Percentiles rank a stretch among this genome's conserved stretches.
Conservation (phyloP, 1,140 invertebrate genomes). For the Aphidius ervi region DNA sequence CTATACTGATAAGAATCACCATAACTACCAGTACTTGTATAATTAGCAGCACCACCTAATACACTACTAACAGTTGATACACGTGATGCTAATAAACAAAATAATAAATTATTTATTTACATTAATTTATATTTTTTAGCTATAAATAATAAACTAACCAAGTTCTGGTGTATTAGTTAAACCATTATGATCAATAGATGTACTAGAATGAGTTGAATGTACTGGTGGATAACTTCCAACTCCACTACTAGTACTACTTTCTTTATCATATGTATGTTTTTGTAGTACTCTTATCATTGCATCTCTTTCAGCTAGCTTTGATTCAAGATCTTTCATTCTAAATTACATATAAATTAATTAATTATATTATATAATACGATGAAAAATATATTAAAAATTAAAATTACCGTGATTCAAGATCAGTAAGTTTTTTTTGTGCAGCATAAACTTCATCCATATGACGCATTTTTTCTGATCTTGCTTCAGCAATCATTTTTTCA, state of each 20-base stretch:
- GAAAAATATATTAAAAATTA: background rate
- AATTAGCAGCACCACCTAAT: conserved; percentile 55
- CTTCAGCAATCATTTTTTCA: conserved; percentile 83
- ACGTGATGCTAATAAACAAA: conserved; percentile 17
- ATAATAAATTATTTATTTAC: conserved; percentile 4
- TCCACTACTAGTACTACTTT: conserved; percentile 54
- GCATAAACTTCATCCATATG: conserved; percentile 84
- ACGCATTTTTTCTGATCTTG: conserved; percentile 77
- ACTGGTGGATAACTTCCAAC: conserved; percentile 50
- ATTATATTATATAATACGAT: background rate
- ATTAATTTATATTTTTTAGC: conserved; percentile 13
- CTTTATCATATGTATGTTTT: conserved; percentile 70
- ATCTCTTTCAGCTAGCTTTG: conserved; percentile 81
- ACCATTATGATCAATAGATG: conserved; percentile 48
- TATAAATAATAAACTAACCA: conserved; percentile 32
- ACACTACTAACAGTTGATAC: conserved; percentile 54
- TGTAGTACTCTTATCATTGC: conserved; percentile 87
- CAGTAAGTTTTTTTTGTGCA: conserved; percentile 77
- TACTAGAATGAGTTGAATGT: conserved; percentile 51
- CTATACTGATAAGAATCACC: conserved; percentile 58
- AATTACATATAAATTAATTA: conserved; percentile 23
- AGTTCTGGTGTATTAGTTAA: conserved; percentile 48
- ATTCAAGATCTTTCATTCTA: conserved; percentile 83
- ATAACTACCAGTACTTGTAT: conserved; percentile 60
- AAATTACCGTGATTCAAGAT: conserved; percentile 71